phyloP scores from a whole-genome alignment of 2,797 vertebrate genomes.

The Gadopsis marmoratus region DNA sequence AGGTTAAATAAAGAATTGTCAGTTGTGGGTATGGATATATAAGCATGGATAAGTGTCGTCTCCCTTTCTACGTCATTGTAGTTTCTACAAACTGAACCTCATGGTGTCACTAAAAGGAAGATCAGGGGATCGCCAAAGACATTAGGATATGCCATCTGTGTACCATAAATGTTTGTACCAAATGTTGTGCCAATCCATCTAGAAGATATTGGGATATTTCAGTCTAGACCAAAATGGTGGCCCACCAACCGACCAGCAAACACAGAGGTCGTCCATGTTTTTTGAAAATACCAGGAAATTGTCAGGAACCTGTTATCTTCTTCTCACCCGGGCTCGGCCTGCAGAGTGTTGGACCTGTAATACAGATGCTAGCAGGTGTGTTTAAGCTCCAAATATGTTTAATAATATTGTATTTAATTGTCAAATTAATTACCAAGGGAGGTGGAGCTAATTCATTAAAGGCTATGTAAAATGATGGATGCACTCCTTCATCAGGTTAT shows the following conservation, averaged over 20 bases:
- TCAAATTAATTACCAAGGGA: slow-evolving; percentile 2
- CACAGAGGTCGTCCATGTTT: neutral
- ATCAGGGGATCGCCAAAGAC: neutral
- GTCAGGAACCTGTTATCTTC: neutral
- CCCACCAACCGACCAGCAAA: neutral
- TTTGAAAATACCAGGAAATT: neutral
- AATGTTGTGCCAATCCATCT: neutral
- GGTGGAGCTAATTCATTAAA: neutral
- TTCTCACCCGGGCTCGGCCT: too few species aligned
- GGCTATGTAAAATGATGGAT: neutral
- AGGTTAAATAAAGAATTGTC: too few species aligned
- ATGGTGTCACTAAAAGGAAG: neutral
- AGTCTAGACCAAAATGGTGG: too few species aligned
- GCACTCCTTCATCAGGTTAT: slow-evolving; percentile 5
- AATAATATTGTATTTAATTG: neutral
- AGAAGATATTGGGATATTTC: neutral
- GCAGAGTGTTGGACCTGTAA: neutral
- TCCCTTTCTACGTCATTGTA: too few species aligned
- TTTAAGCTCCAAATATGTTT: neutral
- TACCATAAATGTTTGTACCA: neutral
- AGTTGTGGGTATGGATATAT: too few species aligned
- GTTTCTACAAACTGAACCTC: too few species aligned
- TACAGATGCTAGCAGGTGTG: slow-evolving; percentile 5
- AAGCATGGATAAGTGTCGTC: too few species aligned
- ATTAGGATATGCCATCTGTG: neutral